phyloP scores from a whole-genome alignment of 1,140 invertebrate genomes.

The Rhyacophila brunnea region DNA sequence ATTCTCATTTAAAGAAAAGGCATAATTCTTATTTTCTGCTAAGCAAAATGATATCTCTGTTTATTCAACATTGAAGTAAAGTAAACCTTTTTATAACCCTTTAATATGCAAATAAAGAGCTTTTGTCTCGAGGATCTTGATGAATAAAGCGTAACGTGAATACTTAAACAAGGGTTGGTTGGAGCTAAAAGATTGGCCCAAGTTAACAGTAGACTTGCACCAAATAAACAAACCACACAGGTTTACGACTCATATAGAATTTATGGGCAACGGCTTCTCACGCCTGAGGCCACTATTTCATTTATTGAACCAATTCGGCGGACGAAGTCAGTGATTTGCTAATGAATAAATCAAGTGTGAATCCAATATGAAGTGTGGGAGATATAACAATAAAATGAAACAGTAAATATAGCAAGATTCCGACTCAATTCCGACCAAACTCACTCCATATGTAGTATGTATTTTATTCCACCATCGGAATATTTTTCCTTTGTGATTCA shows the following conservation, averaged over 20 bases:
- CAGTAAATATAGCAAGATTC: no score
- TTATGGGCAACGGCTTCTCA: conserved; percentile 6
- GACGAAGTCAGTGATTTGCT: conserved; percentile 20
- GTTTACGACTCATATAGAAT: conserved; percentile 27
- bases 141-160: conserved; percentile 27
- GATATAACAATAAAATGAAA: no score
- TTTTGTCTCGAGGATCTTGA: conserved; percentile 27
- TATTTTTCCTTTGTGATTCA: no score
- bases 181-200: neutral
- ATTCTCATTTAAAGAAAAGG: no score
- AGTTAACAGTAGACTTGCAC: conserved; percentile 15
- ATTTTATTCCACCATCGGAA: no score
- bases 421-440: no score
- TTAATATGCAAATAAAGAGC: conserved; percentile 23
- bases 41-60: no score
- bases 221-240: conserved; percentile 13
- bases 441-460: no score
- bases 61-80: no score
- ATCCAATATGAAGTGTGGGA: neutral
- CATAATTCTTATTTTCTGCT: no score
- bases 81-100: conserved; percentile 23
- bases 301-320: conserved; percentile 26
- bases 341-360: conserved; percentile 26
- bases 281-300: conserved; percentile 23
- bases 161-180: conserved; percentile 16